Evolutionary conservation across 2,113 vertebrate species (phyloP), one percentile per base, ranked within the genome.

Genomic region (Phasianus colchicus): DNA sequence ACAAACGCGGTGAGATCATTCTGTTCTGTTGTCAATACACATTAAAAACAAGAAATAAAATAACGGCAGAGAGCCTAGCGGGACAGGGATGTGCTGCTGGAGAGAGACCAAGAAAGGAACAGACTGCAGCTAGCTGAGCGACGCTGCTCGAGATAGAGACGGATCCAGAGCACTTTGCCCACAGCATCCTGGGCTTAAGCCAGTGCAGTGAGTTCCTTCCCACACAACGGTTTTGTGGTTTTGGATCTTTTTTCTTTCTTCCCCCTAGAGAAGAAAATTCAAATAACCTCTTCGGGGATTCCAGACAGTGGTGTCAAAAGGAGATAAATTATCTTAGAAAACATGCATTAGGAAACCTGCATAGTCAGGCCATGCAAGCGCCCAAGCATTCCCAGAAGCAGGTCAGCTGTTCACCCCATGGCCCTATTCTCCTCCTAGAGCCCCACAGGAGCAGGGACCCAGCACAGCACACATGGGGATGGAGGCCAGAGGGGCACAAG

Each of bases 1-100:
- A 92, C 57, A 95, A 83, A 93, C 9, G 71, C 3, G 27, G 63
- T 93, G 92, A 95, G 86, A 83, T 94, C 88, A 95, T 55, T 57
- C 79, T 55, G 85, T 72, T 92, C 92, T 83, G 93, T 45, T 95
- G 90, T 63, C 11, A 0, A 83, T 29, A 91, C 75, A 90, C 48
- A 83, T 48, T 50, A 38, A 78, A 95, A 73, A 9, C 13, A 21
- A 13, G 58, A 88, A 82, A 24, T 60, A 74, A 86, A 89, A 30
- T 6, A 92, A 25, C 29, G 90, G 76, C 79, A 84, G 57, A 66
- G 58, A 36, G 60, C 82, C 29, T 64, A 42, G 86, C 42, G 85
- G 84, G 82, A 40, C 38, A 47, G 72, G 61, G 47, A 10, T 2
- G 2, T 72, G 76, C 57, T 81, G 57, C 73, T 81, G 73, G 65